Evolutionary conservation across 2,113 vertebrate genomes (phyloP).

Genomic region (Vimba vimba): DNA sequence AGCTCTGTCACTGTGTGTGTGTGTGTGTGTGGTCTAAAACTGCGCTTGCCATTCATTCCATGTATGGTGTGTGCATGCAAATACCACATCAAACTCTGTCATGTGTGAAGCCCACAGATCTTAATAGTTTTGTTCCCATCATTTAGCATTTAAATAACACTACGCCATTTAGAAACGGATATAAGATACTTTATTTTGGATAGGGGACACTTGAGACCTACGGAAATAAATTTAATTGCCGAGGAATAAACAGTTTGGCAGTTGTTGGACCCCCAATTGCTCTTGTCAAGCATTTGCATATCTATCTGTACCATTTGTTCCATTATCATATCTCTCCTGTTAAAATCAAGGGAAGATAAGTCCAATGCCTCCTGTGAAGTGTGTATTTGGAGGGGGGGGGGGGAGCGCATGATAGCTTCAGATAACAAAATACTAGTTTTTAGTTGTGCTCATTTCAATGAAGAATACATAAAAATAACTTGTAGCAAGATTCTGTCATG

Average conservation of each 20-base stretch:
- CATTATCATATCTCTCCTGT: slow-evolving; percentile 51
- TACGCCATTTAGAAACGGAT: neutral
- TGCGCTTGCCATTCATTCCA: slow-evolving; percentile 12
- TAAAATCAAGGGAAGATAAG: slow-evolving; percentile 46
- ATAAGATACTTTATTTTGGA: slow-evolving; percentile 32
- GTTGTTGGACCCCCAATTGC: slow-evolving; percentile 31
- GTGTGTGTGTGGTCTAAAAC: slow-evolving; percentile 26
- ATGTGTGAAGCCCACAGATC: slow-evolving; percentile 2
- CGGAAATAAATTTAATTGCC: slow-evolving; percentile 18
- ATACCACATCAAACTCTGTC: slow-evolving; percentile 39
- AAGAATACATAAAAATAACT: slow-evolving; percentile 16
- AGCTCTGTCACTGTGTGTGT: slow-evolving; percentile 28
- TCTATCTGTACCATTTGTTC: slow-evolving; percentile 50
- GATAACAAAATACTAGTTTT: neutral
- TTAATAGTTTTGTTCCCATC: slow-evolving; percentile 1
- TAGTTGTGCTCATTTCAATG: neutral
- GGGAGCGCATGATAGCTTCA: slow-evolving; percentile 43
- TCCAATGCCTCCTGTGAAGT: slow-evolving; percentile 23
- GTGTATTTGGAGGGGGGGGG: slow-evolving; percentile 49
- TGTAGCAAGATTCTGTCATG: slow-evolving; percentile 6
- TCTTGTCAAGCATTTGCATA: slow-evolving; percentile 48
- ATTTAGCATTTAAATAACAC: slow-evolving; percentile 7
- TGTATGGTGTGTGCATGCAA: slow-evolving; percentile 13
- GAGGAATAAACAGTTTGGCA: slow-evolving; percentile 44
- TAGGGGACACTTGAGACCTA: slow-evolving; percentile 9